Conservation (phyloP, 92 coral and sea anemone genomes). For the Palythoa caribaeorum region DNA sequence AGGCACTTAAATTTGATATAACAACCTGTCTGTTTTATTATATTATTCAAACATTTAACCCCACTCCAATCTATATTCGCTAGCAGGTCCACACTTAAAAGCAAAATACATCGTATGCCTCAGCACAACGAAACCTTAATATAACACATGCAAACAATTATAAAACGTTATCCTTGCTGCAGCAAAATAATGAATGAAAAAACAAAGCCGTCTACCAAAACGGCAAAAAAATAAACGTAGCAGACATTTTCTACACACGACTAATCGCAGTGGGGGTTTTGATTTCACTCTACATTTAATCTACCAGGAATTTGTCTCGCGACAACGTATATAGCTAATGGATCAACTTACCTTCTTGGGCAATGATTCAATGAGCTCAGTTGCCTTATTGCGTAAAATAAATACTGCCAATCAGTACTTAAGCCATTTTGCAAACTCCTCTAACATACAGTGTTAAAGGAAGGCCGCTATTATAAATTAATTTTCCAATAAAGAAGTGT, state of each 20-base stretch:
- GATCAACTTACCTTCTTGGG: neutral
- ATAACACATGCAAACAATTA: neutral
- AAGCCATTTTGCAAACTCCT: neutral
- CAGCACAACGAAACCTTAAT: neutral
- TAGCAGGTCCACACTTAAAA: neutral
- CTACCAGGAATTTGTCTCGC: neutral
- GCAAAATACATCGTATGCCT: neutral
- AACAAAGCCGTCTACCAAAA: neutral
- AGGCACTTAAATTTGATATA: neutral
- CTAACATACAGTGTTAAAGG: neutral
- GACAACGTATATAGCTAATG: neutral
- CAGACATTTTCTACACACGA: neutral
- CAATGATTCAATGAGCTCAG: neutral
- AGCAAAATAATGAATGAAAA: neutral
- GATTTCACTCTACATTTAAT: neutral
- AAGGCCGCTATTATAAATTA: constrained; percentile 35
- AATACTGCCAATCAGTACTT: constrained; percentile 23
- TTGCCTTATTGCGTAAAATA: constrained; percentile 23
- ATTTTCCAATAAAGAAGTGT: constrained; percentile 12
- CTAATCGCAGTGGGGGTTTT: neutral
- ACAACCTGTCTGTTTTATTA: neutral
- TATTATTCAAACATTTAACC: neutral
- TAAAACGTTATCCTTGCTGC: neutral
- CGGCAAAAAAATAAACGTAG: neutral
- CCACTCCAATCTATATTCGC: neutral